Evolutionary conservation across 2,113 vertebrate species (phyloP).

Genomic region (Lampris incognitus): DNA sequence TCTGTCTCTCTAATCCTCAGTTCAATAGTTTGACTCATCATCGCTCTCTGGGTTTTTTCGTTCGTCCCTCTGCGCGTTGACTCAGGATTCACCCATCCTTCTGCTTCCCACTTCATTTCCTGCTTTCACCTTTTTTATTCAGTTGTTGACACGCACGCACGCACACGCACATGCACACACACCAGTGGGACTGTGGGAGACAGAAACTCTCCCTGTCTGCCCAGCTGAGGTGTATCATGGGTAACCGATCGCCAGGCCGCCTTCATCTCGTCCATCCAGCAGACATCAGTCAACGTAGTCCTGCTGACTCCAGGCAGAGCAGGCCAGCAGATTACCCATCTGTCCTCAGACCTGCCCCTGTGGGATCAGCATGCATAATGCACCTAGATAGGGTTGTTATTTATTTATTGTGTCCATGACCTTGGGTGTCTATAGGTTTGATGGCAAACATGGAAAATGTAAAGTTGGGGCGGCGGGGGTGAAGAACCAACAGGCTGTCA

Average conservation of each 20-base stretch:
- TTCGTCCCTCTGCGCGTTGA: too few relatives aligned
- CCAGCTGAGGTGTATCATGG: neutral
- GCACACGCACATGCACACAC: too few relatives aligned
- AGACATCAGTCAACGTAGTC: too few relatives aligned
- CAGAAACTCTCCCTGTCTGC: neutral
- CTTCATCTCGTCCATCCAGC: too few relatives aligned
- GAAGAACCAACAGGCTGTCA: too few relatives aligned
- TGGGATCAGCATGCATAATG: neutral
- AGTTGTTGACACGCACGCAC: neutral
- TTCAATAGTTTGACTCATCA: too few relatives aligned
- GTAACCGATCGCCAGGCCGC: too few relatives aligned
- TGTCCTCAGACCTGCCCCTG: neutral
- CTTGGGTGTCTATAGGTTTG: neutral
- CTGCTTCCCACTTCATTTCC: neutral
- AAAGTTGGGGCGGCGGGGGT: too few relatives aligned
- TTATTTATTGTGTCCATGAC: too few relatives aligned
- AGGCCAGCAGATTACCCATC: neutral
- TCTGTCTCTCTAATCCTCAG: neutral
- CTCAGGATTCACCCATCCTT: neutral
- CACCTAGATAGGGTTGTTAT: neutral
- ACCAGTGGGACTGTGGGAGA: too few relatives aligned
- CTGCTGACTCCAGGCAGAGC: neutral
- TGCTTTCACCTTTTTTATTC: constrained; percentile 7
- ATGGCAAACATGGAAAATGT: neutral
- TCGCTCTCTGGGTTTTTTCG: too few relatives aligned